A percentile compares a stretch with the other conserved stretches of the same genome.
Evolutionary conservation across 2,888 invertebrate genomes (phyloP).

Genomic region (Brachypalpus laphriformis): DNA sequence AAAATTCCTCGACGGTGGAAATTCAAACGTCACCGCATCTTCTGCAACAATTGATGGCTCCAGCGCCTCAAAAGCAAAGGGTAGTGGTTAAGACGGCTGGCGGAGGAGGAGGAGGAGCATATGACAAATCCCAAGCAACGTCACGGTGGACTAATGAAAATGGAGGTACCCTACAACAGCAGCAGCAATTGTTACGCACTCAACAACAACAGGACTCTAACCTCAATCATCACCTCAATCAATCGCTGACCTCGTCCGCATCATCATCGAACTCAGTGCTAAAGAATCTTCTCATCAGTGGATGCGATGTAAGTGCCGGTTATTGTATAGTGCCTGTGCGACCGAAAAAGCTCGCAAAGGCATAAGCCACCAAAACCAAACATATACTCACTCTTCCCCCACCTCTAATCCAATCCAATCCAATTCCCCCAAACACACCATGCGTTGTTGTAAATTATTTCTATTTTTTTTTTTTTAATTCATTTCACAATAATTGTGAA

Average conservation of each 20-base stretch:
- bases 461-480: slow-evolving; percentile 23
- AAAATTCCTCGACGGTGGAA: slow-evolving; percentile 78
- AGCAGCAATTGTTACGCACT: slow-evolving; percentile 63
- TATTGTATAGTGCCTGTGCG: slow-evolving; percentile 92
- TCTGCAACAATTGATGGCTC: slow-evolving; percentile 86
- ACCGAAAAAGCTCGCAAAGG: slow-evolving; percentile 83
- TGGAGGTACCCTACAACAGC: slow-evolving; percentile 60
- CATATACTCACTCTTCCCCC: slow-evolving; percentile 34
- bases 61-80: slow-evolving; percentile 79
- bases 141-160: slow-evolving; percentile 55
- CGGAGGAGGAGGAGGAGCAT: slow-evolving; percentile 77
- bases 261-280: slow-evolving; percentile 85
- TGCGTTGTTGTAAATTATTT: slow-evolving; percentile 67
- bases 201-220: slow-evolving; percentile 79
- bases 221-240: slow-evolving; percentile 75
- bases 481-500: slow-evolving; percentile 68
- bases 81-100: slow-evolving; percentile 78
- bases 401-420: slow-evolving; percentile 9
- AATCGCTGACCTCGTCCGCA: slow-evolving; percentile 58
- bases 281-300: slow-evolving; percentile 97
- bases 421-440: background rate
- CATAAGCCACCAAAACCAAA: slow-evolving; percentile 76
- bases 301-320: slow-evolving; percentile 96
- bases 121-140: slow-evolving; percentile 65
- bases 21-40: slow-evolving; percentile 83